A percentile compares a stretch with the other conserved stretches of the same genome.
phyloP scores from a whole-genome alignment of 2,888 invertebrate species.

The Platycnemis pennipes region DNA sequence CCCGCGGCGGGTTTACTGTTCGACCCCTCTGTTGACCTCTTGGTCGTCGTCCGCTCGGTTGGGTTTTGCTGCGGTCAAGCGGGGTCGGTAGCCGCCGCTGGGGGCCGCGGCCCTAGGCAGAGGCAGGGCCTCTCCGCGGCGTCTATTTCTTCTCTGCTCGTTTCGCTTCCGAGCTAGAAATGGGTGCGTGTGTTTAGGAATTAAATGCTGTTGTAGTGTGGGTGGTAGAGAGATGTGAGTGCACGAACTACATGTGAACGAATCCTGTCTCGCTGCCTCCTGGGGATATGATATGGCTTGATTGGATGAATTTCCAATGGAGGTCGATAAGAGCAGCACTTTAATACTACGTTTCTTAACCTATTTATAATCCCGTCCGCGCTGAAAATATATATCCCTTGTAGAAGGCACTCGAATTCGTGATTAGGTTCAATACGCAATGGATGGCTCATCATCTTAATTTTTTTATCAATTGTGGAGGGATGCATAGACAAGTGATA shows the following conservation, averaged over 20 bases:
- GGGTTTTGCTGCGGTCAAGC: slow-evolving; percentile 51
- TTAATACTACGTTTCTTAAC: no score
- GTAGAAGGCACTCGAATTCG: neutral
- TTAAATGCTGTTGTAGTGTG: neutral
- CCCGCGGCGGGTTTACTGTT: slow-evolving; percentile 57
- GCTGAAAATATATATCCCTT: neutral
- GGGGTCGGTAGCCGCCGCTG: slow-evolving; percentile 51
- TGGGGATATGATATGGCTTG: slow-evolving; percentile 7
- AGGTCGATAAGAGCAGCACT: no score
- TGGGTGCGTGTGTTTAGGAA: neutral
- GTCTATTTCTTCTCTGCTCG: neutral
- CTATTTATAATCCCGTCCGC: no score
- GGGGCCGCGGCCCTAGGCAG: neutral
- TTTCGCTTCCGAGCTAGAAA: neutral
- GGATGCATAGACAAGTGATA: no score
- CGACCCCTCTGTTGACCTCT: slow-evolving; percentile 61
- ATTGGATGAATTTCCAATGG: no score
- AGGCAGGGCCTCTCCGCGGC: neutral
- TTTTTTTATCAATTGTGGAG: no score
- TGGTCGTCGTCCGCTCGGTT: slow-evolving; percentile 36
- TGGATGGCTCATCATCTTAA: no score
- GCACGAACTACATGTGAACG: neutral
- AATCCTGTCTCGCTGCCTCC: neutral
- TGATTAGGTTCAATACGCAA: neutral
- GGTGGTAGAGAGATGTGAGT: neutral